Base-by-base conservation (phyloP, 2,797 vertebrate species). In the Chrysocyon brachyurus region DNA sequence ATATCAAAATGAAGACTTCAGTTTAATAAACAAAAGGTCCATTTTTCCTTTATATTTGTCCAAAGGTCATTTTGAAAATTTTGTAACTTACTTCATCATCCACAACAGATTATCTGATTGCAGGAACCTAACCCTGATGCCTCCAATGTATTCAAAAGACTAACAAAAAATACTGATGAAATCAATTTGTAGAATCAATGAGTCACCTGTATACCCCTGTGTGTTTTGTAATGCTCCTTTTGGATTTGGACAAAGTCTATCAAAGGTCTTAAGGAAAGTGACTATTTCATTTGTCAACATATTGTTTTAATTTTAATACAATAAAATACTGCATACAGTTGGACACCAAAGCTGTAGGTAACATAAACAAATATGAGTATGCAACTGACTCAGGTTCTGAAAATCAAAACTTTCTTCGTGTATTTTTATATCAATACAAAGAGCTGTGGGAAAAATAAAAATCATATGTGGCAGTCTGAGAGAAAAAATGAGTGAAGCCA, bases 241-340 rank as follows among this genome's bases (percentile, higher is more conserved):
- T 61, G 63, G 75, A 88, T 86, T 24, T 87, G 94, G 98, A 91
- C 26, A 77, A 64, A 93, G 3, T 31, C 33, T 82, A 54, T 88
- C 81, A 96, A 94, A 90, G 81, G 3, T 59, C 84, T 94, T 31
- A 12, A 96, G 64, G 82, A 96, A 89, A 95, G 14, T 46, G n/a
- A 92, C 49, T 95, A 5, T 90, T 92, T 73, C 28, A 92, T 96
- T 97, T 98, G 56, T 84, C 81, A 93, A 54, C 72, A 95, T 11
- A 97, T n/a, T 97, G 49, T 24, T 94, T 98, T 95, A 95, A 94
- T 95, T 97, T 97, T 89, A 96, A 87, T 95, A 90, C 70, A 95
- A 86, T 96, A 82, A 97, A 97, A 57, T 19, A 86, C 6, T 97
- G 21, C 3, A 94, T 79, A 57, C 24, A 85, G 59, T 93, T 70